Evolutionary conservation across 2,888 invertebrate species (phyloP).

Genomic region (Drosophila fulvimacula): DNA sequence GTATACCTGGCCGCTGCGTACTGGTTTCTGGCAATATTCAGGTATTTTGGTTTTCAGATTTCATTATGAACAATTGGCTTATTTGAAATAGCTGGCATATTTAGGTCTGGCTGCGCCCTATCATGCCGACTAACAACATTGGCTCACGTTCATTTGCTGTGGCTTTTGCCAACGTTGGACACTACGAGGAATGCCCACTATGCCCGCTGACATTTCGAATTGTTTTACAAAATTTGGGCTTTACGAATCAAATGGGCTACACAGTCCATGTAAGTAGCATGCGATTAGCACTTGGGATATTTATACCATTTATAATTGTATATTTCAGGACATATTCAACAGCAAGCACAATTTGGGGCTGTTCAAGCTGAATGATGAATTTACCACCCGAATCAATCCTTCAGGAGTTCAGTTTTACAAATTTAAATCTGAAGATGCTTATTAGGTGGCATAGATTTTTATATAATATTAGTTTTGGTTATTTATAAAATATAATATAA

Average conservation of each 20-base stretch:
- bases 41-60: constrained; percentile 44
- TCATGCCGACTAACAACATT: constrained; percentile 78
- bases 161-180: constrained; percentile 81
- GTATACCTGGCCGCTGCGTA: constrained; percentile 87
- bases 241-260: constrained; percentile 81
- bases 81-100: background rate
- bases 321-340: constrained; percentile 68
- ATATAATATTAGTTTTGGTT: background rate
- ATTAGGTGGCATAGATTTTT: constrained; percentile 5
- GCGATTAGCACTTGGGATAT: background rate
- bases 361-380: constrained; percentile 41
- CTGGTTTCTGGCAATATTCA: constrained; percentile 81
- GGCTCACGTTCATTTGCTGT: constrained; percentile 85
- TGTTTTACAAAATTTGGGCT: constrained; percentile 78
- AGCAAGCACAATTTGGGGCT: constrained; percentile 24
- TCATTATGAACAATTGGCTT: background rate
- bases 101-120: constrained; percentile 84
- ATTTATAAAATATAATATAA: too few relatives aligned
- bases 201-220: constrained; percentile 82
- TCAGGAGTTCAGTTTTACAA: constrained; percentile 75
- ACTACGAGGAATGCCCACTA: constrained; percentile 43
- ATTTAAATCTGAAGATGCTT: constrained; percentile 51
- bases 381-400: constrained; percentile 70
- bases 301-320: background rate
- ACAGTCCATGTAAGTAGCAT: constrained; percentile 65